Evolutionary conservation across 2,113 vertebrate genomes (phyloP).

Genomic region (Erythrocebus patas): DNA sequence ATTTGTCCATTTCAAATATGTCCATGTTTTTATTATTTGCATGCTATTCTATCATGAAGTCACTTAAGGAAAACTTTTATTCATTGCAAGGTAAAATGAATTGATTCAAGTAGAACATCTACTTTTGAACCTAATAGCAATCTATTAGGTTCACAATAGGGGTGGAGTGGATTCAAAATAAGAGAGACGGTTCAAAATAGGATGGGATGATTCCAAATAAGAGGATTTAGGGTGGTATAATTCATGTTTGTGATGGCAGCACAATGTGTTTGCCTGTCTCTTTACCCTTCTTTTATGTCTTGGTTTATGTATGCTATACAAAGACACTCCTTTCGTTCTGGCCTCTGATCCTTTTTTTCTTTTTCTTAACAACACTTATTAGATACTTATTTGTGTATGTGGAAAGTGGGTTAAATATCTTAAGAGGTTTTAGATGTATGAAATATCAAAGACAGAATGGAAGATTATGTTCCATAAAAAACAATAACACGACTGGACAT

Average conservation of each 20-base stretch:
- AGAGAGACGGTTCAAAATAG: too few species aligned
- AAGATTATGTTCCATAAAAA: not conserved
- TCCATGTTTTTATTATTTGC: not conserved
- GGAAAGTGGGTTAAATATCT: not conserved
- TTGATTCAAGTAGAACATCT: not conserved
- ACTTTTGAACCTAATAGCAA: not conserved
- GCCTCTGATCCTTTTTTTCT: not conserved
- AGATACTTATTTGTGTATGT: not conserved
- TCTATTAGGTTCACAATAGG: too few species aligned
- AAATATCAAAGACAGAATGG: not conserved
- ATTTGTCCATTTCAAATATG: not conserved
- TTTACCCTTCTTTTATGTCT: not conserved
- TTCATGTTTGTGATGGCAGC: not conserved
- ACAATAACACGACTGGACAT: not conserved
- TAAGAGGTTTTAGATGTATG: not conserved
- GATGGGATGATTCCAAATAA: not conserved
- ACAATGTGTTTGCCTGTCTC: not conserved
- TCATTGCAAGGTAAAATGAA: not conserved
- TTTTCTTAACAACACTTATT: not conserved
- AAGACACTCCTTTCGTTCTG: not conserved
- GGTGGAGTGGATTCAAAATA: too few species aligned
- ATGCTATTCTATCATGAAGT: not conserved
- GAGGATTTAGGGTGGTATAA: not conserved
- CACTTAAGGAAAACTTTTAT: not conserved
- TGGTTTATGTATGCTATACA: not conserved